Evolutionary conservation across 1,140 invertebrate genomes (phyloP).

Genomic region (Sycophila sp.): DNA sequence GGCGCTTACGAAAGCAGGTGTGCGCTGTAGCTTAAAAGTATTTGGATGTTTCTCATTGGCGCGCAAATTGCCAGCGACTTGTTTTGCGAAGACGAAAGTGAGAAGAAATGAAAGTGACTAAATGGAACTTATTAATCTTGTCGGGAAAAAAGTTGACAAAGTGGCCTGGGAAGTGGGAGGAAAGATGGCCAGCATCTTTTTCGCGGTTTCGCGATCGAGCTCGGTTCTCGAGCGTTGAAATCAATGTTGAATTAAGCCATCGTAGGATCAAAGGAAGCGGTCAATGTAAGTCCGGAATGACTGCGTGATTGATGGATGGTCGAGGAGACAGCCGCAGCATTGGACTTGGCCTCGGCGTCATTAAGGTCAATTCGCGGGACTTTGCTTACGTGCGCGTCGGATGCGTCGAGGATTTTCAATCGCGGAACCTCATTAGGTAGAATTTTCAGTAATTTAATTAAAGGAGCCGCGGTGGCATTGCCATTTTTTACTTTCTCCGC

Average conservation of each 20-base stretch:
- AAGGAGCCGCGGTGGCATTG: background rate
- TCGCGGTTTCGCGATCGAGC: background rate
- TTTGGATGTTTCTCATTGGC: constrained; percentile 45
- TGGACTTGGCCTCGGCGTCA: constrained; percentile 14
- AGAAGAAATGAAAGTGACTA: background rate
- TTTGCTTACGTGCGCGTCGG: constrained; percentile 9
- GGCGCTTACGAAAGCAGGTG: constrained; percentile 25
- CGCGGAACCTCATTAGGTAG: background rate
- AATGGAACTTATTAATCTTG: constrained; percentile 6
- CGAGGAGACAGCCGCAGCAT: constrained; percentile 8
- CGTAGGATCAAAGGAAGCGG: constrained; percentile 39
- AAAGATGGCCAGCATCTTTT: too few species aligned
- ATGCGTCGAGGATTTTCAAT: constrained; percentile 21
- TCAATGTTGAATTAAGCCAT: constrained; percentile 57
- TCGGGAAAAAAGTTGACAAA: background rate
- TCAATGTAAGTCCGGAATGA: constrained; percentile 32
- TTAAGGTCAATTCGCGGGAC: constrained; percentile 31
- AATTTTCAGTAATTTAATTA: constrained; percentile 31
- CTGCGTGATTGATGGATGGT: constrained; percentile 26
- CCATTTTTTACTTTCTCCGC: background rate
- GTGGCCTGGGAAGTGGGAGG: too few species aligned
- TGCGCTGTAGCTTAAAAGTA: constrained; percentile 20
- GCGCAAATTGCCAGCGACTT: constrained; percentile 43
- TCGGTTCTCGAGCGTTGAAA: constrained; percentile 38
- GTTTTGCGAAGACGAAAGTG: constrained; percentile 6